Percentiles rank a stretch among this genome's conserved stretches.
phyloP scores from a whole-genome alignment of 1,140 invertebrate genomes.

The Neodiprion lecontei region DNA sequence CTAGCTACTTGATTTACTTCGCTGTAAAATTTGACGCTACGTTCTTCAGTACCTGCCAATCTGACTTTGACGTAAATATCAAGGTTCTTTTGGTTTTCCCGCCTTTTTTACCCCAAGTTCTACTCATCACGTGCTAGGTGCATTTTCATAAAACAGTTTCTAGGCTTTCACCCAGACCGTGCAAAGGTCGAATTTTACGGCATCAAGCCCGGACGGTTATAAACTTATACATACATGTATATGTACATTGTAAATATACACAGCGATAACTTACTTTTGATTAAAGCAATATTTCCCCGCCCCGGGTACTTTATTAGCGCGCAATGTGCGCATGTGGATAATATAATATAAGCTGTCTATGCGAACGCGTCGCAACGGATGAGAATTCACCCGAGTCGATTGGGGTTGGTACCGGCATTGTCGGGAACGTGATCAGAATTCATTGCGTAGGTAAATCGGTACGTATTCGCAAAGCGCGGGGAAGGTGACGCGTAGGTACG shows the following conservation, averaged over 20 bases:
- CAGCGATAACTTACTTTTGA: not conserved
- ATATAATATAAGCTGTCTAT: not conserved
- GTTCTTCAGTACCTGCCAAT: too few species aligned
- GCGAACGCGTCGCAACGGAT: not conserved
- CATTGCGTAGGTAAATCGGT: not conserved
- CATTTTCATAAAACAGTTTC: too few species aligned
- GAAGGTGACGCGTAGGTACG: too few species aligned
- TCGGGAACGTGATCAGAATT: too few species aligned
- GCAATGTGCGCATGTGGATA: not conserved
- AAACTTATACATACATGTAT: not conserved
- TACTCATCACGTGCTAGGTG: too few species aligned
- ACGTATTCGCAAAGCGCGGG: not conserved
- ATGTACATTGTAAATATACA: too few species aligned
- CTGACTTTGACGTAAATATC: too few species aligned
- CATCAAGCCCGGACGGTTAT: not conserved
- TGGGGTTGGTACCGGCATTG: too few species aligned
- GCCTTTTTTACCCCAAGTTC: too few species aligned
- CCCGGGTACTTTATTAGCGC: not conserved
- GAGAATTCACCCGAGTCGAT: not conserved
- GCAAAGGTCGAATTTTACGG: not conserved
- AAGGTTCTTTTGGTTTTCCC: too few species aligned
- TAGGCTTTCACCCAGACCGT: not conserved
- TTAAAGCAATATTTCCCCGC: not conserved
- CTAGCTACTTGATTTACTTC: too few species aligned
- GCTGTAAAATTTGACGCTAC: too few species aligned